Conservation (phyloP, 2,113 vertebrate species). For the Burhinus oedicnemus region DNA sequence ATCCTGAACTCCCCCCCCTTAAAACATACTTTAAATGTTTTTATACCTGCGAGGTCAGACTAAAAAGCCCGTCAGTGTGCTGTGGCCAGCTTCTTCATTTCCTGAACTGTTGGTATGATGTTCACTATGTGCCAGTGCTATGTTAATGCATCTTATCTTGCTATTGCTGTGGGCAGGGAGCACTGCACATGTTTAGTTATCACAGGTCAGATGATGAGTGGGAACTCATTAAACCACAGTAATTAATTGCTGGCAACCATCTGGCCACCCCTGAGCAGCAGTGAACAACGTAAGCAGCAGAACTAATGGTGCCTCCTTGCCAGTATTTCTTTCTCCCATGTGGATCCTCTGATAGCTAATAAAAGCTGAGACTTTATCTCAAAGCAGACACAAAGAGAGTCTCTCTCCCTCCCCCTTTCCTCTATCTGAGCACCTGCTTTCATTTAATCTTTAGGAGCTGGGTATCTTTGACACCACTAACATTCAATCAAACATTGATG, state of each 20-base stretch:
- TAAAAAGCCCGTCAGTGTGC: background rate
- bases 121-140: background rate
- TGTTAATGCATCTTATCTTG: constrained; percentile 41
- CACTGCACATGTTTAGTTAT: constrained; percentile 61
- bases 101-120: background rate
- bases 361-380: constrained; percentile 63
- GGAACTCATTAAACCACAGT: constrained; percentile 68
- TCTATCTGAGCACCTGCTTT: constrained; percentile 37
- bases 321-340: constrained; percentile 63
- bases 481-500: constrained; percentile 43
- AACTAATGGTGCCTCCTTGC: constrained; percentile 64
- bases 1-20: background rate
- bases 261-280: constrained; percentile 67
- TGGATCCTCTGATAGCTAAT: constrained; percentile 64
- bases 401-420: background rate
- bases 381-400: constrained; percentile 48
- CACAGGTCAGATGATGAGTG: constrained; percentile 69
- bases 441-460: constrained; percentile 17
- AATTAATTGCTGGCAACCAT: constrained; percentile 73
- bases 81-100: background rate
- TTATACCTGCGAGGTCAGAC: background rate
- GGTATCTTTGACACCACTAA: constrained; percentile 36
- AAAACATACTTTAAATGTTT: background rate
- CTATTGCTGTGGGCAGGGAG: constrained; percentile 56
- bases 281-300: constrained; percentile 64